A percentile compares a stretch with the other conserved stretches of the same genome.
Conservation (phyloP, 2,113 vertebrate genomes). For the Falco punctatus region DNA sequence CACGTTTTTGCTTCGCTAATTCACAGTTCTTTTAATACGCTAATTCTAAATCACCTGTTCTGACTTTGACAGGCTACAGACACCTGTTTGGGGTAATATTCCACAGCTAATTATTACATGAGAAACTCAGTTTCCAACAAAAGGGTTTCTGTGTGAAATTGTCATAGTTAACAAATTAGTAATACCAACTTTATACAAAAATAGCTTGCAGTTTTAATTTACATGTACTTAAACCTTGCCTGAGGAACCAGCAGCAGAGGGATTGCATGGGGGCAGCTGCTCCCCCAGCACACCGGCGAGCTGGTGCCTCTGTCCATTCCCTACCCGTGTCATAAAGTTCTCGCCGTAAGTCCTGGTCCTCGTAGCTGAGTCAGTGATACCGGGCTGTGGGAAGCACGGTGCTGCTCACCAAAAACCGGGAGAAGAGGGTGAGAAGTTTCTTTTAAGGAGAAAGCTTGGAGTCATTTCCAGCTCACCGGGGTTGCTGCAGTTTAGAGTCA, state of each 20-base stretch:
- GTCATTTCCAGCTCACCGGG: not conserved
- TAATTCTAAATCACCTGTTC: constrained; percentile 90
- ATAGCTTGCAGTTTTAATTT: constrained; percentile 75
- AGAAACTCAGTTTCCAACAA: constrained; percentile 91
- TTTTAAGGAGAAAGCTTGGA: not conserved
- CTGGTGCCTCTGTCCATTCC: not conserved
- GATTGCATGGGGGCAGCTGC: constrained; percentile 1
- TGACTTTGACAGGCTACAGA: constrained; percentile 97
- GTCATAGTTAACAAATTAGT: constrained; percentile 89
- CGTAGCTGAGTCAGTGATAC: not conserved
- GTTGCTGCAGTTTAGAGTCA: not conserved
- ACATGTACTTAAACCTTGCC: constrained; percentile 70
- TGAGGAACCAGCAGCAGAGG: constrained; percentile 31
- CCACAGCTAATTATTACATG: constrained; percentile 97
- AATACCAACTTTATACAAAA: constrained; percentile 77
- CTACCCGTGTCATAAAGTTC: not conserved
- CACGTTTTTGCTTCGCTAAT: constrained; percentile 96
- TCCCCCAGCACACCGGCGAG: not conserved
- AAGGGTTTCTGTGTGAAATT: constrained; percentile 88
- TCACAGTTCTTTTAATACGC: constrained; percentile 96
- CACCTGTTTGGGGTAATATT: constrained; percentile 99
- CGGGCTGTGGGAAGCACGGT: not conserved
- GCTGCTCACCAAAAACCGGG: not conserved
- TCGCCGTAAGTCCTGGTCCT: not conserved
- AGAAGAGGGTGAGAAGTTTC: not conserved